A percentile compares a stretch with the other conserved stretches of the same genome.
Conservation (phyloP, 2,113 vertebrate genomes). For the Platichthys flesus region DNA sequence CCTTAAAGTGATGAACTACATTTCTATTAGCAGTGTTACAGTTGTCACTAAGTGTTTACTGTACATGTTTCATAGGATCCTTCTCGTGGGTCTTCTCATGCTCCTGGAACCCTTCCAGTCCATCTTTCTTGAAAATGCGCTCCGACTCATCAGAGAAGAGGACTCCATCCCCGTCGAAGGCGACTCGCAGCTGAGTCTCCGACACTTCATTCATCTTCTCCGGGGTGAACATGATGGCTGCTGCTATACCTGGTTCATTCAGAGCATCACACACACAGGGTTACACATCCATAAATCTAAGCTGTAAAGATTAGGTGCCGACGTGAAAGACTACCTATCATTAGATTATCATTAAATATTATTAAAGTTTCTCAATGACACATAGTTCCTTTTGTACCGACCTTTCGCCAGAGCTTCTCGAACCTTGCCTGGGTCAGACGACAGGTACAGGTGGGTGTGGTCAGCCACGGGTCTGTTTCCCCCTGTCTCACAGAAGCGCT, state of each 20-base stretch:
- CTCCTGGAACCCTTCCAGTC: conserved; percentile 95
- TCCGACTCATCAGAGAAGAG: conserved; percentile 97
- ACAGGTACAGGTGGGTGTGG: conserved; percentile 96
- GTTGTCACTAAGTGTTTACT: conserved; percentile 30
- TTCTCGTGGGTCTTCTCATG: conserved; percentile 93
- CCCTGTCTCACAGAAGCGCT: conserved; percentile 97
- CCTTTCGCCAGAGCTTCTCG: conserved; percentile 93
- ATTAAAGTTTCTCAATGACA: background rate
- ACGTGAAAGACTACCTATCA: background rate
- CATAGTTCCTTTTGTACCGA: conserved; percentile 69
- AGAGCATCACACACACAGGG: background rate
- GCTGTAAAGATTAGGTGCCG: too few species aligned
- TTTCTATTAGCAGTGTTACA: background rate
- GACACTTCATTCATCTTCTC: conserved; percentile 87
- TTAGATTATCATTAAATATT: background rate
- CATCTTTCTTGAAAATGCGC: conserved; percentile 92
- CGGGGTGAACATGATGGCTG: conserved; percentile 93
- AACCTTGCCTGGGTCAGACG: conserved; percentile 91
- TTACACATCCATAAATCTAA: too few species aligned
- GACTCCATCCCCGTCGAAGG: conserved; percentile 94
- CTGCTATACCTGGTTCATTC: conserved; percentile 87
- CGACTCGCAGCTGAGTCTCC: conserved; percentile 91
- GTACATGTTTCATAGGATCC: conserved; percentile 93
- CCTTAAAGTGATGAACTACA: background rate
- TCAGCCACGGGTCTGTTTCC: conserved; percentile 97